phyloP scores from a whole-genome alignment of 2,797 vertebrate genomes.

The Tragopan temminckii region DNA sequence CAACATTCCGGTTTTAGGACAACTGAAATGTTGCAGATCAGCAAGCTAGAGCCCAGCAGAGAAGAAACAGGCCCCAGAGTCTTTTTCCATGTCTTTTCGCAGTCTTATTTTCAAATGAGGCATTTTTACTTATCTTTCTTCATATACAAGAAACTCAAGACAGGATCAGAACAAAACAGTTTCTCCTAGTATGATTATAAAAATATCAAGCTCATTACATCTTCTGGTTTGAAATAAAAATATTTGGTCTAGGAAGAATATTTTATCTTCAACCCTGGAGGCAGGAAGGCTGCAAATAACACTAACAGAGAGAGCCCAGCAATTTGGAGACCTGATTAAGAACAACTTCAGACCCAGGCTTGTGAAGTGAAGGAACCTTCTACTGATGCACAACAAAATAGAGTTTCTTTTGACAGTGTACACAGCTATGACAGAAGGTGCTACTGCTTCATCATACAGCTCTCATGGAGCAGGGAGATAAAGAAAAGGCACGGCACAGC shows the following conservation, averaged over 20 bases:
- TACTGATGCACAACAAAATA: neutral
- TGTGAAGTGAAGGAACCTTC: neutral
- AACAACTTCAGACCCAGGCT: neutral
- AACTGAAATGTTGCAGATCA: neutral
- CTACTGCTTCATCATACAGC: neutral
- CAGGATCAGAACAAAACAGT: neutral
- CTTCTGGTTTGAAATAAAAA: neutral
- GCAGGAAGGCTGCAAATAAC: constrained; percentile 27
- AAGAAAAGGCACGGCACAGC: neutral
- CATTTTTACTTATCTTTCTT: neutral
- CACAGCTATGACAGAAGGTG: neutral
- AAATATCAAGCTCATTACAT: constrained; percentile 38
- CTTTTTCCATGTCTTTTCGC: neutral
- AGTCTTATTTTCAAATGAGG: neutral
- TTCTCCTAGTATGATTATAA: neutral
- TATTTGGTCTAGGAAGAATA: constrained; percentile 15
- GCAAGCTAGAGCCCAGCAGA: neutral
- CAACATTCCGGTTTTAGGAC: neutral
- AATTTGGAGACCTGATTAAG: neutral
- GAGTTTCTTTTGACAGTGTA: neutral
- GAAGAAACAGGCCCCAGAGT: neutral
- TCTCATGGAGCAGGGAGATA: neutral
- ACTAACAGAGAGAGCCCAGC: neutral
- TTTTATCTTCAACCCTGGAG: neutral
- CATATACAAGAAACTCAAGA: neutral